Base-by-base conservation (phyloP, 2,797 vertebrate genomes). In the Meda fulgida region DNA sequence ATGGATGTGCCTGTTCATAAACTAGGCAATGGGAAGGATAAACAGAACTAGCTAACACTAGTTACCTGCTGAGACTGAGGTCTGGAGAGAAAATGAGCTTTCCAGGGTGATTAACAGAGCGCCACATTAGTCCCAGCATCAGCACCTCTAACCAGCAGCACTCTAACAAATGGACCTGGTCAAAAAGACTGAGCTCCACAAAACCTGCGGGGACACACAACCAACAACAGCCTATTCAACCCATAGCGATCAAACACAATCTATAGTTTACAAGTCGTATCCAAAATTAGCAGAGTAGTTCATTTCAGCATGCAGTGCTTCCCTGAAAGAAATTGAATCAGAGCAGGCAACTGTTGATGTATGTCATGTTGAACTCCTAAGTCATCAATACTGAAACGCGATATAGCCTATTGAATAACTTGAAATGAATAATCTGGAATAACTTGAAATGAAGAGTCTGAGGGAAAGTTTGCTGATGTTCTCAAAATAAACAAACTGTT, bases 61-160 rank as follows among this genome's bases (percentile, higher is more conserved):
- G n/a, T 90, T 88, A 97, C 96, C 98, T 97, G 96, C 96, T 98
- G 72, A 99, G 93, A 85, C 96, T 93, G 89, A 99, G 97, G 91
- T 99, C 97, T 3, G 97, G 97, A 66, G 97, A 98, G 92, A 99
- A 99, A 91, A 99, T 97, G 67, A 99, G 96, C 90, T 97, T 98
- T 87, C 98, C 98, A 0, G 98, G 98, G 88, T 99, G 96, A 90
- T 97, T 95, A 0, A 99, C 97, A 0, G 98, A 99, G 89, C 98
- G 96, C 98, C 98, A 99, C 96, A 99, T 99, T 90, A 99, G 94
- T 8, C 98, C 98, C 80, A 99, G 89, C 96, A 99, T 99, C 78
- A 99, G 92, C 89, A 99, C 97, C 93, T 99, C 98, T 94, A 99
- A 93, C 98, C 98, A 99, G 93, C 97, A 98, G 93, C 97, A 97